phyloP scores from a whole-genome alignment of 2,113 vertebrate genomes.

The Hyperopisus bebe region DNA sequence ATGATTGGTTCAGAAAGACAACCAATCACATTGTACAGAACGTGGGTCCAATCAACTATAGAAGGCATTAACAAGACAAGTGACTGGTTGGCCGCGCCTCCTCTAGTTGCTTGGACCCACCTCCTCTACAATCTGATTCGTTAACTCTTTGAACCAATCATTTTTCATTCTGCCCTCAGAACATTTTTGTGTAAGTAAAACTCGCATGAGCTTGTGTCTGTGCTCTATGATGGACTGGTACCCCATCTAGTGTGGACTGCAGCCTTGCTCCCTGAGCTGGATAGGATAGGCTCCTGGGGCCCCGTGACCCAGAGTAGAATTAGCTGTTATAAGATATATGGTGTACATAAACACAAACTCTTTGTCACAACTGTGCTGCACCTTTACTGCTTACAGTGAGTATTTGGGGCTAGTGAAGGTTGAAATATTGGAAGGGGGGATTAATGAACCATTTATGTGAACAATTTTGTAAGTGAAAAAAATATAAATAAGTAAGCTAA shows the following conservation, averaged over 20 bases:
- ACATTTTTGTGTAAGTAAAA: too few species aligned
- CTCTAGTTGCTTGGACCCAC: neutral
- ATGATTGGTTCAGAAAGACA: neutral
- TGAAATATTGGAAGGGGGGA: neutral
- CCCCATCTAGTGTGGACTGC: neutral
- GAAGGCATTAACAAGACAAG: neutral
- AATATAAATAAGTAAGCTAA: neutral
- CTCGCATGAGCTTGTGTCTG: neutral
- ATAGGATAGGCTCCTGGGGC: neutral
- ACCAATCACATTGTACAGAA: neutral
- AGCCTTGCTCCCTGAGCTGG: neutral
- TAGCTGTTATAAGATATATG: neutral
- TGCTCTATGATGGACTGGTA: neutral
- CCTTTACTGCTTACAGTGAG: neutral
- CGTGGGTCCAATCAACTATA: neutral
- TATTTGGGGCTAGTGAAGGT: neutral
- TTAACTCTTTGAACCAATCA: neutral
- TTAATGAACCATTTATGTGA: constrained; percentile 28
- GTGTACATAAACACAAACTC: neutral
- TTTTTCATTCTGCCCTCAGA: too few species aligned
- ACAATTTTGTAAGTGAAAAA: constrained; percentile 38
- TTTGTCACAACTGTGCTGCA: neutral
- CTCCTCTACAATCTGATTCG: neutral
- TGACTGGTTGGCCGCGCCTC: neutral
- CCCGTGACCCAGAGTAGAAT: neutral